These are phyloP conservation scores for Hirtodrosophila trivittata DNA, from an alignment of 2,888 invertebrate species.

Conservation along the genomic window DNA sequence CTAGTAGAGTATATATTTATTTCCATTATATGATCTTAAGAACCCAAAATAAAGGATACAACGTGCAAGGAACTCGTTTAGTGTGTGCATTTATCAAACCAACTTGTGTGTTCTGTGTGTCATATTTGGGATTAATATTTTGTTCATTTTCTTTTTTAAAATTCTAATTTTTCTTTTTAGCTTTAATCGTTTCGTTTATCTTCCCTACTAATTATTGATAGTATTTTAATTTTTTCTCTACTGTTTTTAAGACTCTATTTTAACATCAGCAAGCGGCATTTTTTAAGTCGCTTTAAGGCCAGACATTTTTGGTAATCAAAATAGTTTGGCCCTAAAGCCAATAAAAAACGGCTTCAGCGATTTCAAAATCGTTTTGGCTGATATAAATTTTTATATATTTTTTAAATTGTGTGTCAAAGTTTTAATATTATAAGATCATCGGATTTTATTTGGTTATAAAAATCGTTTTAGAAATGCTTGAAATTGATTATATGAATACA, in stretches of 20 bases:
- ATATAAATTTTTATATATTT: constrained; percentile 33
- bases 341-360: constrained; percentile 35
- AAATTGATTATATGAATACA: constrained; percentile 36
- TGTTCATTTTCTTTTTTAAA: constrained; percentile 14
- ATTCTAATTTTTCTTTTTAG: constrained; percentile 17
- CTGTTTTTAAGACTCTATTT: constrained; percentile 32
- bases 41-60: constrained; percentile 50
- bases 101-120: constrained; percentile 62
- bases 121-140: constrained; percentile 34
- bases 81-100: constrained; percentile 73
- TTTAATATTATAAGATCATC: constrained; percentile 83
- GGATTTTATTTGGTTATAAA: constrained; percentile 71
- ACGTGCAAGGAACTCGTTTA: constrained; percentile 73
- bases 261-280: constrained; percentile 48
- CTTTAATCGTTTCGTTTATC: constrained; percentile 38
- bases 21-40: constrained; percentile 1
- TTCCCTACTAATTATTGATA: constrained; percentile 43
- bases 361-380: constrained; percentile 42
- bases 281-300: constrained; percentile 58
- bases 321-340: constrained; percentile 26
- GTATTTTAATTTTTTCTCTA: constrained; percentile 44
- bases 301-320: constrained; percentile 40
- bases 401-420: constrained; percentile 79
- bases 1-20: too few species aligned
- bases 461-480: constrained; percentile 78